These are phyloP conservation scores for Cercopithecus mona DNA, from an alignment of 2,113 vertebrate genomes.

Conservation along the genomic window DNA sequence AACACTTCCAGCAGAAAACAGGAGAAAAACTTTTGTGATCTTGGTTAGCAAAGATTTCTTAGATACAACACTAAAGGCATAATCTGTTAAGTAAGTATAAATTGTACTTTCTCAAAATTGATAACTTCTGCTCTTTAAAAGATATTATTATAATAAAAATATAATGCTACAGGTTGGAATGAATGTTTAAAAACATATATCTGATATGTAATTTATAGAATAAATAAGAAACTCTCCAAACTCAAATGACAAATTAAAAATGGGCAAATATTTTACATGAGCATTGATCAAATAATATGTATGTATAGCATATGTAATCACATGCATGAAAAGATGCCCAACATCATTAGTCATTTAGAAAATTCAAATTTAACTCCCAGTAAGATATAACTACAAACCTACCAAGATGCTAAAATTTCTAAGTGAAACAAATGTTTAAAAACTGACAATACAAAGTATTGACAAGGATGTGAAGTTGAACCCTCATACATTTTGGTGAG, in stretches of 20 bases:
- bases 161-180: background rate
- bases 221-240: background rate
- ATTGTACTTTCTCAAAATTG: background rate
- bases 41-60: background rate
- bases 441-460: background rate
- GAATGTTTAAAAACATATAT: background rate
- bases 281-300: background rate
- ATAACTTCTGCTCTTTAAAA: background rate
- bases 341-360: background rate
- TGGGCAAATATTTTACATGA: background rate
- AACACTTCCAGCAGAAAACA: background rate
- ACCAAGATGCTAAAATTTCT: background rate
- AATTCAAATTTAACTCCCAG: background rate
- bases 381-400: background rate
- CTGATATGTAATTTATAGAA: background rate
- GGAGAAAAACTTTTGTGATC: background rate
- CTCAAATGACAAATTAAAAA: background rate
- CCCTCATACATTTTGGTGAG: background rate
- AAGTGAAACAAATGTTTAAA: background rate
- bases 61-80: background rate
- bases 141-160: background rate
- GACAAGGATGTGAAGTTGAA: background rate
- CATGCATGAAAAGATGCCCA: background rate
- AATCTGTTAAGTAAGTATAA: background rate
- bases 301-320: background rate